Evolutionary conservation across 2,888 invertebrate species (phyloP), one percentile per base, ranked within the genome.

Genomic region (Drosophila melanosoma): DNA sequence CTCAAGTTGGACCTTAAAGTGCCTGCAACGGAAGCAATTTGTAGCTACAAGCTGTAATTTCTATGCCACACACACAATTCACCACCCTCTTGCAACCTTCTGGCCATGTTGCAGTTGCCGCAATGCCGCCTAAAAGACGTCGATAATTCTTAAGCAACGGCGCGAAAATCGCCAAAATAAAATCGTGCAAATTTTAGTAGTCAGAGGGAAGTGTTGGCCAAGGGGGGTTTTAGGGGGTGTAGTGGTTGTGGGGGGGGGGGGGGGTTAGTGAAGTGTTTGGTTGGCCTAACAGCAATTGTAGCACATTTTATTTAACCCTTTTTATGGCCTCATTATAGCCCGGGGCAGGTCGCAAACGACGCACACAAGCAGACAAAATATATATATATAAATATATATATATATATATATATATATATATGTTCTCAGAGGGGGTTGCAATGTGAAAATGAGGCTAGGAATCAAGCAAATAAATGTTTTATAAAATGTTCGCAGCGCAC

Each of bases 11-110:
- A 61, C 79, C 81, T 68, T 79, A 60, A 81, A 83, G 86, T 79
- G 82, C 79, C 84, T 82, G 88, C 85, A 88, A 78, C 90, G 90
- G 90, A 90, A 91, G 90, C 88, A 90, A 91, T 90, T 90, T 90
- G 90, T 91, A 90, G 90, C 87, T 85, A 91, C 80, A 86, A 86
- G 87, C 90, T 82, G 90, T 83, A 90, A 90, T 90, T 90, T 87
- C 82, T 56, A 69, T 75, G 71, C 73, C 59, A 15, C 45, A 45
- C 45, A 45, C 73, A 45, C n/a, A 52, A 20, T 40, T 38, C 57
- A 36, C 62, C 74, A 32, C n/a, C 26, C 23, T 26, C 26, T 52
- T 17, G 17, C 26, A 63, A 6, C 54, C 3, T 10, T 17, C 12
- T 20, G 40, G 38, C 29, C 52, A 51, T 49, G 49, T 35, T 52